Conservation (phyloP, 2,888 invertebrate genomes). For the Drosophila siamana region DNA sequence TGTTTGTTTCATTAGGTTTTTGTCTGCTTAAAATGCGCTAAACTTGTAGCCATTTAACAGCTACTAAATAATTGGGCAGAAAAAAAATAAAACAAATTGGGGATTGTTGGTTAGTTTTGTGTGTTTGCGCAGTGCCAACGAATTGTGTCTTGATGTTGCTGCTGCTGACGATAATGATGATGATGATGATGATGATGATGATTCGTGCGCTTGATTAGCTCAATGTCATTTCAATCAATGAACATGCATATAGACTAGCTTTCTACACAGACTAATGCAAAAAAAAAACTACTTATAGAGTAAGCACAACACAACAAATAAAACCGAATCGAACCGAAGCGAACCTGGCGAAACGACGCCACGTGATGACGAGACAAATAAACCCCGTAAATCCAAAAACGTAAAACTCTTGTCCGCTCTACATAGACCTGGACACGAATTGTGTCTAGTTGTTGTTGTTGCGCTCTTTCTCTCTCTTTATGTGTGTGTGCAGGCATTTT, state of each 20-base stretch:
- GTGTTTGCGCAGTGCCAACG: neutral
- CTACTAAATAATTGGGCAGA: conserved; percentile 6
- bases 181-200: no score
- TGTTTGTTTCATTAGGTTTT: neutral
- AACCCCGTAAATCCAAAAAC: neutral
- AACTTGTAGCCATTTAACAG: neutral
- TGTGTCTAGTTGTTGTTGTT: neutral
- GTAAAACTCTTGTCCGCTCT: no score
- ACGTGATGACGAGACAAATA: conserved; percentile 6
- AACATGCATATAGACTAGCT: no score
- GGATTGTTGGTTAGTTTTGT: neutral
- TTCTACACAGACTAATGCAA: neutral
- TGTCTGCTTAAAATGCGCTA: neutral
- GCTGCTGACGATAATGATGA: no score
- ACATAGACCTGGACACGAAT: neutral
- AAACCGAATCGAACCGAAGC: conserved; percentile 3
- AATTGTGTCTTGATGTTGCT: conserved; percentile 9
- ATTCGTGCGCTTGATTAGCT: conserved; percentile 50
- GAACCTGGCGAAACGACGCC: neutral
- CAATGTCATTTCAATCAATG: conserved; percentile 66
- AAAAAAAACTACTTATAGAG: neutral
- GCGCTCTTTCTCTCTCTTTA: neutral
- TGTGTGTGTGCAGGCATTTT: conserved; percentile 22
- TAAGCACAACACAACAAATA: neutral
- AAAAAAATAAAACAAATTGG: conserved; percentile 4